Conservation (phyloP, 1,140 invertebrate genomes). For the Branchinecta lynchi region DNA sequence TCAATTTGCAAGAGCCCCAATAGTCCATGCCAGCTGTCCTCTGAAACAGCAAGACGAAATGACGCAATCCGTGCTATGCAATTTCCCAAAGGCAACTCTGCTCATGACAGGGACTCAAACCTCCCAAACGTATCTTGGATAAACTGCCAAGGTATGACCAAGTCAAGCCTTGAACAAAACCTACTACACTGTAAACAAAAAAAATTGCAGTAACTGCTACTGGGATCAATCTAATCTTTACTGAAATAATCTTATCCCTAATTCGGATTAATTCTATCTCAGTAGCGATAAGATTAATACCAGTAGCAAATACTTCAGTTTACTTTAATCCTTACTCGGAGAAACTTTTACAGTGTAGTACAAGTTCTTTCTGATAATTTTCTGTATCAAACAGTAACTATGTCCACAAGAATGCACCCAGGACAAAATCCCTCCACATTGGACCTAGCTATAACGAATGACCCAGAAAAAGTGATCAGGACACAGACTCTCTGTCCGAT, state of each 20-base stretch:
- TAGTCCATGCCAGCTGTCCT: conserved; percentile 11
- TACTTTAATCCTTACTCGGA: too few species aligned
- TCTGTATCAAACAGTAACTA: neutral
- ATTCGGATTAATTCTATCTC: too few species aligned
- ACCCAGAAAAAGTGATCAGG: neutral
- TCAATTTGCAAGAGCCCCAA: neutral
- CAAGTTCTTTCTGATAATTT: conserved; percentile 1
- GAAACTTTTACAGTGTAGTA: too few species aligned
- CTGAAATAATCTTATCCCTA: too few species aligned
- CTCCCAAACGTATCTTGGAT: neutral
- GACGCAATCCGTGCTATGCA: neutral
- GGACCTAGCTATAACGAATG: neutral
- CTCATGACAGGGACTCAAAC: neutral
- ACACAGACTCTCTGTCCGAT: neutral
- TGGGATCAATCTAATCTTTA: too few species aligned
- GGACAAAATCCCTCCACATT: neutral
- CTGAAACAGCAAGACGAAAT: neutral
- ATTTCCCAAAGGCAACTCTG: neutral
- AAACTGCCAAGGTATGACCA: neutral
- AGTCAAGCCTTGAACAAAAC: conserved; percentile 3
- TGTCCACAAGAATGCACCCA: neutral
- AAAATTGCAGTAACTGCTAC: too few species aligned
- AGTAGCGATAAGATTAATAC: too few species aligned
- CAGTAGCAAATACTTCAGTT: too few species aligned
- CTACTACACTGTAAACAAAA: too few species aligned